phyloP scores from a whole-genome alignment of 2,113 vertebrate species.

The Rana temporaria region DNA sequence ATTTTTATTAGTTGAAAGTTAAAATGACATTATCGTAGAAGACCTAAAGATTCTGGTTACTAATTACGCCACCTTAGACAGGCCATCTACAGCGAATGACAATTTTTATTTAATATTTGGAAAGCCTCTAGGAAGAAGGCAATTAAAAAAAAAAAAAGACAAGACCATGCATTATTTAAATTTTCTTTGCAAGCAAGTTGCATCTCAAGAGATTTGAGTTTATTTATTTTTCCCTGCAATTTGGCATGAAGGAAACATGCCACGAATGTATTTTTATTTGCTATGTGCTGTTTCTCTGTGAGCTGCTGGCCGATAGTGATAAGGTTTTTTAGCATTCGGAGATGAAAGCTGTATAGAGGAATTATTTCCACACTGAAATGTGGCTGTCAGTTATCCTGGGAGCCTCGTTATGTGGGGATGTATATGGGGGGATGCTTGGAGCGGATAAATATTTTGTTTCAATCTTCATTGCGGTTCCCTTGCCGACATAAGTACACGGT shows the following conservation, averaged over 20 bases:
- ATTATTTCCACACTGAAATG: constrained; percentile 18
- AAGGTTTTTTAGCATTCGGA: constrained; percentile 35
- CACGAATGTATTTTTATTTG: constrained; percentile 18
- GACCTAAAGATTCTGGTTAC: not conserved
- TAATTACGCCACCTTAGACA: constrained; percentile 23
- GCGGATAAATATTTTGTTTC: not conserved
- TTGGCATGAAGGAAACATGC: not conserved
- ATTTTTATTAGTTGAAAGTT: not conserved
- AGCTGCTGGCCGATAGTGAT: constrained; percentile 39
- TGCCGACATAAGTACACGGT: too few species aligned
- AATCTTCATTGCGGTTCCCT: too few species aligned
- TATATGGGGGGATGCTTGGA: not conserved
- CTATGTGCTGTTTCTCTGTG: not conserved
- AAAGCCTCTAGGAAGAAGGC: not conserved
- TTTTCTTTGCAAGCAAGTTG: constrained; percentile 17
- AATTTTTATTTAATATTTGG: constrained; percentile 28
- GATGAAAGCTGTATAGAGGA: constrained; percentile 39
- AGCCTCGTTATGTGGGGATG: not conserved
- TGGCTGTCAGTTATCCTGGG: not conserved
- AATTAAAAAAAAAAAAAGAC: not conserved
- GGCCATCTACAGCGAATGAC: not conserved
- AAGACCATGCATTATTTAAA: constrained; percentile 44
- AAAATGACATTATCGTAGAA: not conserved
- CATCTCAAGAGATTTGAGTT: constrained; percentile 29
- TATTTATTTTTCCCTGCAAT: not conserved